phyloP scores from a whole-genome alignment of 1,140 invertebrate species.

The Drosophila athabasca region DNA sequence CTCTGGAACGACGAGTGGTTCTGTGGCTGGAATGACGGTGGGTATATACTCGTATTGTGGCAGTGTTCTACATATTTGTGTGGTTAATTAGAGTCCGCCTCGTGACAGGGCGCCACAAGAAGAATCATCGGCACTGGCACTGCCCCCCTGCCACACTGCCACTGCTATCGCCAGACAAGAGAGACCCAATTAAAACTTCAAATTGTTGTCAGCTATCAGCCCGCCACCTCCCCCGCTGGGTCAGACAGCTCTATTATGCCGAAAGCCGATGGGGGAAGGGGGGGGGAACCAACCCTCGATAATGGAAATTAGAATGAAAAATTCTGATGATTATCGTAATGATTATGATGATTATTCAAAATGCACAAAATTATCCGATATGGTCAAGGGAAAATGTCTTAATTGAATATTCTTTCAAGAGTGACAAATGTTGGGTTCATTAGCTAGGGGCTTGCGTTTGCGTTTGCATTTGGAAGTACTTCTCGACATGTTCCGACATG shows the following conservation, averaged over 20 bases:
- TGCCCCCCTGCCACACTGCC: not conserved
- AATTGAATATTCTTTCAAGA: conserved; percentile 33
- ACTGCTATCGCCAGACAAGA: conserved; percentile 7
- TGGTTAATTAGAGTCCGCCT: conserved; percentile 58
- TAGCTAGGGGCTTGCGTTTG: not conserved
- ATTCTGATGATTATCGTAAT: conserved; percentile 39
- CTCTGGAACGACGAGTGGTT: conserved; percentile 2
- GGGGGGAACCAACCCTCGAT: conserved; percentile 32
- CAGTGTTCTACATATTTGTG: conserved; percentile 53
- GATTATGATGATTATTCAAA: conserved; percentile 63
- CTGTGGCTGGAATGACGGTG: conserved; percentile 25
- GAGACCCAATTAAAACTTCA: conserved; percentile 63
- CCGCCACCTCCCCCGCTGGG: conserved; percentile 48
- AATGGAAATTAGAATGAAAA: conserved; percentile 30
- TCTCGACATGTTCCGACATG: too few species aligned
- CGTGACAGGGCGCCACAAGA: conserved; percentile 30
- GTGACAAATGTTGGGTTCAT: conserved; percentile 2
- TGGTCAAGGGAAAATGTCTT: conserved; percentile 31
- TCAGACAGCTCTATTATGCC: conserved; percentile 69
- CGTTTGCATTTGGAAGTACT: not conserved
- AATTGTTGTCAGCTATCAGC: conserved; percentile 64
- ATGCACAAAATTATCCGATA: conserved; percentile 24
- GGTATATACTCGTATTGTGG: conserved; percentile 4
- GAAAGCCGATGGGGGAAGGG: not conserved
- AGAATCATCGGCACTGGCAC: conserved; percentile 1